Evolutionary conservation across 2,888 invertebrate species (phyloP).

Genomic region (Apamea monoglypha): DNA sequence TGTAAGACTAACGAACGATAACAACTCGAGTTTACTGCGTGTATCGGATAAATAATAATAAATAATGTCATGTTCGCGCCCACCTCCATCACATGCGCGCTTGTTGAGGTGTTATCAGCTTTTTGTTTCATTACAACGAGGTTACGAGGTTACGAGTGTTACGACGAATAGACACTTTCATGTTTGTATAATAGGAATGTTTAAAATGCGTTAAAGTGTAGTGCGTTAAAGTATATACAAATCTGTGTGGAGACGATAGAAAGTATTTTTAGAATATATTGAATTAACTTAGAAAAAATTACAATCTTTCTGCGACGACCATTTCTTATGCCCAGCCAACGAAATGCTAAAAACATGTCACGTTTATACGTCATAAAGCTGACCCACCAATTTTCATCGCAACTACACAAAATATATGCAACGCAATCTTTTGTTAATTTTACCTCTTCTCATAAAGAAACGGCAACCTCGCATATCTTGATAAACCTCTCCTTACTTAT

Average conservation of each 20-base stretch:
- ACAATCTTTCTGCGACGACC: not conserved
- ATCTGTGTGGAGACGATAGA: not conserved
- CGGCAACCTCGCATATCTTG: constrained; percentile 20
- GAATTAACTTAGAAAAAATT: not conserved
- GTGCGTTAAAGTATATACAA: not conserved
- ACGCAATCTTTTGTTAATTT: constrained; percentile 40
- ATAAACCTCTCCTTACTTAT: constrained; percentile 11
- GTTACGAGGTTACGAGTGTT: too few species aligned
- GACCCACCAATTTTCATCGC: not conserved
- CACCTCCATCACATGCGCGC: constrained; percentile 33
- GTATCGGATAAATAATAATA: constrained; percentile 59
- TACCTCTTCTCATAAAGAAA: constrained; percentile 45
- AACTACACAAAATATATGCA: constrained; percentile 40
- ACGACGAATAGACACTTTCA: not conserved
- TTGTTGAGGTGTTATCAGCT: constrained; percentile 16
- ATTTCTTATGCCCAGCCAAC: not conserved
- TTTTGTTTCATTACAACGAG: constrained; percentile 11
- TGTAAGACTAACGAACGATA: constrained; percentile 85
- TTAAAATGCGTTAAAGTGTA: not conserved
- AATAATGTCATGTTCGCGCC: constrained; percentile 47
- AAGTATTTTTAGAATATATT: not conserved
- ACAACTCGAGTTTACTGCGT: constrained; percentile 64
- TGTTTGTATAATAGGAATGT: not conserved
- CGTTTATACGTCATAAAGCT: not conserved
- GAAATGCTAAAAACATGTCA: not conserved